Evolutionary conservation across 2,797 vertebrate genomes (phyloP), one percentile per base, ranked within the genome.

Genomic region (Siniperca obscura): DNA sequence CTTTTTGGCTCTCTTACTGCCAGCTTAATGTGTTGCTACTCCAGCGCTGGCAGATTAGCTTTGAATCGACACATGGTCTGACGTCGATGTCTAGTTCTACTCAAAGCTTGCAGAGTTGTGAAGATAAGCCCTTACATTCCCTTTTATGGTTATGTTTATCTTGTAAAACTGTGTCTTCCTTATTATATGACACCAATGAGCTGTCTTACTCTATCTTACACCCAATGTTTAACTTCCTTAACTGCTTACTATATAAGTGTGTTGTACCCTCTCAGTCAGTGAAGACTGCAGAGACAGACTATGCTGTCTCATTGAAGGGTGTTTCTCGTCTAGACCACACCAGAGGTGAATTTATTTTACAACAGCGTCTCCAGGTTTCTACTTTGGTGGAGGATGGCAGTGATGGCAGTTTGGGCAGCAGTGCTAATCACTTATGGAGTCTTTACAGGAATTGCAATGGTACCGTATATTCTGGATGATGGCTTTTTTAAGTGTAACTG

Each of bases 211-310:
- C 44, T 42, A 55, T 55, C 4, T 55, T 3, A 57, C 38, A 44
- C 55, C 25, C n/a, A 44, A 12, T 57, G 17, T 46, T 71, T 21
- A 14, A 30, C 36, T 71, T 19, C 16, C 52, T 27, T 4, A 19
- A 27, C 2, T 56, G 21, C n/a, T 42, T 21, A 3, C 22, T 42
- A 55, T 40, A 55, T 16, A 27, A 70, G 10, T 38, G 64, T 53
- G 4, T 5, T 1, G 21, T 25, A 7, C 36, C 52, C n/a, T 27
- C 1, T 42, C 16, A 44, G 69, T 12, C 38, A 21, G 25, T 19
- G 38, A 70, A 42, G 68, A 25, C 50, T 53, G 48, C 67, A 38
- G 34, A 53, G 48, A 68, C 7, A 50, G 65, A 40, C 22, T 53
- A 1, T 21, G 2, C 40, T 2, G 8, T 30, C 16, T 48, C 44